phyloP scores from a whole-genome alignment of 2,113 vertebrate species.

The Esox niger region DNA sequence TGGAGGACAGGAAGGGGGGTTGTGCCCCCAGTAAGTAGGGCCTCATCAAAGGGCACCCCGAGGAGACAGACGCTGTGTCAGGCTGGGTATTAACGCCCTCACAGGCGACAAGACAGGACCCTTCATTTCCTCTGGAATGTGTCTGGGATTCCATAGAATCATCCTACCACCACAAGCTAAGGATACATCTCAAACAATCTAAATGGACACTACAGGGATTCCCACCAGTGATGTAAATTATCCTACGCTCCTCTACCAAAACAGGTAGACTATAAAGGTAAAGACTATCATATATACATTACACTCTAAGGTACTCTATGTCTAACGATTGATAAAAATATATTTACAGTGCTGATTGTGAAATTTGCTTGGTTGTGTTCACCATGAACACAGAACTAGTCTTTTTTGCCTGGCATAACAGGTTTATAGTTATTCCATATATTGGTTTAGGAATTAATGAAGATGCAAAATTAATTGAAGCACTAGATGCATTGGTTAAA shows the following conservation, averaged over 20 bases:
- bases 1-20: slow-evolving; percentile 59
- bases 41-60: slow-evolving; percentile 65
- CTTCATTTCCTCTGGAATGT: slow-evolving; percentile 76
- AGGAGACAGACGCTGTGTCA: slow-evolving; percentile 60
- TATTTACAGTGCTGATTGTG: too few relatives aligned
- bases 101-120: slow-evolving; percentile 60
- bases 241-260: too few relatives aligned
- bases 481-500: too few relatives aligned
- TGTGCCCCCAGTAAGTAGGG: slow-evolving; percentile 64
- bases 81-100: slow-evolving; percentile 65
- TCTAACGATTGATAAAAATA: too few relatives aligned
- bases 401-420: too few relatives aligned
- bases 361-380: too few relatives aligned
- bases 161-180: slow-evolving; percentile 36
- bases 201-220: slow-evolving; percentile 15
- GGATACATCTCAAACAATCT: slow-evolving; percentile 34
- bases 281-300: too few relatives aligned
- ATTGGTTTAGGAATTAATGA: too few relatives aligned
- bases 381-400: too few relatives aligned
- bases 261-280: too few relatives aligned
- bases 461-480: too few relatives aligned
- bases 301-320: too few relatives aligned
- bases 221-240: background rate
- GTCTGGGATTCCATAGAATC: slow-evolving; percentile 60
- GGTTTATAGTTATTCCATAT: background rate